These are phyloP conservation scores for Calliopum simillimum DNA, from an alignment of 2,888 invertebrate species.

Conservation along the genomic window DNA sequence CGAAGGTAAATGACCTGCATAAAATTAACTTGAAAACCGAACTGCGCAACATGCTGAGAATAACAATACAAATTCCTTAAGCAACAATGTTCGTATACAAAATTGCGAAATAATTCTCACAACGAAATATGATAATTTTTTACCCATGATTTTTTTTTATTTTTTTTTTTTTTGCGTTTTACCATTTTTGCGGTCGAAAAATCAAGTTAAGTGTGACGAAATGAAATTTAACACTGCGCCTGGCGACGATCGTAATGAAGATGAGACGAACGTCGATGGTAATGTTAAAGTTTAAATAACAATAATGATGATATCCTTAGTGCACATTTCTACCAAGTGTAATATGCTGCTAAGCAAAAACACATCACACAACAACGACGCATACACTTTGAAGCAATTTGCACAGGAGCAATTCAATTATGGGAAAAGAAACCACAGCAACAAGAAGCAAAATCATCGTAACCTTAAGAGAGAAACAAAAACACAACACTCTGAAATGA, in stretches of 20 bases:
- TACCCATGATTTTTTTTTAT: neutral
- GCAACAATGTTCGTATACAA: neutral
- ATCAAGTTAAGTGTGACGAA: slow-evolving; percentile 31
- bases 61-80: neutral
- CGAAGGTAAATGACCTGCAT: slow-evolving; percentile 12
- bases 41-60: neutral
- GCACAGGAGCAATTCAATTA: slow-evolving; percentile 29
- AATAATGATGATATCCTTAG: slow-evolving; percentile 20
- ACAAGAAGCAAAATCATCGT: slow-evolving; percentile 4
- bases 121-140: neutral
- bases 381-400: slow-evolving; percentile 8
- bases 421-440: slow-evolving; percentile 18
- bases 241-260: neutral
- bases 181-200: slow-evolving; percentile 19
- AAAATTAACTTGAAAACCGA: neutral
- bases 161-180: slow-evolving; percentile 13
- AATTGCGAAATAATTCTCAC: slow-evolving; percentile 13
- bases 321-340: slow-evolving; percentile 6
- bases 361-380: slow-evolving; percentile 9
- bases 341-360: neutral
- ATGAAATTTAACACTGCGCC: slow-evolving; percentile 27
- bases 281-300: neutral
- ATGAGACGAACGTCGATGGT: neutral
- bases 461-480: neutral
- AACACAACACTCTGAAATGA: neutral